phyloP scores from a whole-genome alignment of 2,888 invertebrate genomes.

The Coleophora flavipennella region DNA sequence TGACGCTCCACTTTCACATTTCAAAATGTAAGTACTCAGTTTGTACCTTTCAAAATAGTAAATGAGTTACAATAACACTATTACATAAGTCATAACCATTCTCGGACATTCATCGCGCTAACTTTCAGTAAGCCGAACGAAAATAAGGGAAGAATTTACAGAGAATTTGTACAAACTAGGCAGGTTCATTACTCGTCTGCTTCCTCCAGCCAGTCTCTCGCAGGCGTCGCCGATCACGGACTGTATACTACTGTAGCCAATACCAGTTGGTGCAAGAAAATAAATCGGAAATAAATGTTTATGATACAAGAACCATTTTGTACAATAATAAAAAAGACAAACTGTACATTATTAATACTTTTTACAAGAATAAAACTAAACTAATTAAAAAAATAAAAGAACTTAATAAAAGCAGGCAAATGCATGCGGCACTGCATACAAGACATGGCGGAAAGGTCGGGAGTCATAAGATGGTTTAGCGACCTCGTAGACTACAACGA shows the following conservation, averaged over 20 bases:
- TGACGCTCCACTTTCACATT: conserved; percentile 48
- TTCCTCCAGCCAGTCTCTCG: conserved; percentile 47
- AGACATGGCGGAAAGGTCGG: conserved; percentile 78
- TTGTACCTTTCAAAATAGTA: conserved; percentile 20
- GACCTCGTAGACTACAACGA: conserved; percentile 73
- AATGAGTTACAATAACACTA: conserved; percentile 13
- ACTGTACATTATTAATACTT: conserved; percentile 70
- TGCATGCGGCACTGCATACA: conserved; percentile 77
- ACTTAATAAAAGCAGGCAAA: conserved; percentile 81
- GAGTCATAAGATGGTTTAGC: conserved; percentile 75
- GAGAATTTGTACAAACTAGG: conserved; percentile 24
- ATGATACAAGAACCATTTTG: conserved; percentile 69
- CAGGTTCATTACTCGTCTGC: conserved; percentile 15
- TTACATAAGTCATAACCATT: conserved; percentile 20
- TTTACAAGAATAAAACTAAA: conserved; percentile 70
- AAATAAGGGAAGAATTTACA: conserved; percentile 49
- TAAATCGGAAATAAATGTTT: conserved; percentile 78
- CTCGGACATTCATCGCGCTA: conserved; percentile 46
- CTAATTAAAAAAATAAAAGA: conserved; percentile 71
- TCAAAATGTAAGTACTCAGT: conserved; percentile 32
- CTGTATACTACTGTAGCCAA: conserved; percentile 77
- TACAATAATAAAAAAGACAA: conserved; percentile 66
- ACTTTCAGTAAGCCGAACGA: conserved; percentile 63
- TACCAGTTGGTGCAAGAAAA: conserved; percentile 78
- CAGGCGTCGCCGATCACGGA: conserved; percentile 53